Percentiles rank a stretch among this genome's conserved stretches.
Conservation (phyloP, 2,888 invertebrate genomes). For the Ormyrus rosae region DNA sequence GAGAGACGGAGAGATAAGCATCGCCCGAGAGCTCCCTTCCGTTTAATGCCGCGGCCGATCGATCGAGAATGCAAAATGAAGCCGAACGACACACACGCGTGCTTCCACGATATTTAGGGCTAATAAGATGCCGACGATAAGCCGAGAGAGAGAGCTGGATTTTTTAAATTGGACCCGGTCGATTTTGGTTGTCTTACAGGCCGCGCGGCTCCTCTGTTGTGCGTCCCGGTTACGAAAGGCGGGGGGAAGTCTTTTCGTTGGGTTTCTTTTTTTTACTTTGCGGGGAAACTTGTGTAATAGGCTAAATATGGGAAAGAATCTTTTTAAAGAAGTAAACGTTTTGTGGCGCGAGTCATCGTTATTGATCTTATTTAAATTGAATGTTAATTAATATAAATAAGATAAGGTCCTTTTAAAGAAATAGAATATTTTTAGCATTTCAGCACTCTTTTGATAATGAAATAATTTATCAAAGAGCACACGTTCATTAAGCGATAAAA, state of each 20-base stretch:
- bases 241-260: neutral
- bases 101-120: neutral
- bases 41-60: conserved; percentile 32
- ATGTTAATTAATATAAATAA: conserved; percentile 30
- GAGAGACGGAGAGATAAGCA: conserved; percentile 22
- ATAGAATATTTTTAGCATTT: conserved; percentile 30
- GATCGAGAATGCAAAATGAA: conserved; percentile 41
- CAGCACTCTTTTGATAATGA: conserved; percentile 22
- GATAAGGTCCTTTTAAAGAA: neutral
- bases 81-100: neutral
- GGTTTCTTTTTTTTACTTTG: neutral
- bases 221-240: too few relatives aligned
- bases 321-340: too few relatives aligned
- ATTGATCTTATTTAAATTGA: neutral
- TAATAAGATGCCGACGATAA: conserved; percentile 1
- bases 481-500: conserved; percentile 28
- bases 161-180: too few relatives aligned
- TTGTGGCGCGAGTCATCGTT: too few relatives aligned
- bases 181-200: too few relatives aligned
- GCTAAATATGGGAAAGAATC: too few relatives aligned
- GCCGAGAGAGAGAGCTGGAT: too few relatives aligned
- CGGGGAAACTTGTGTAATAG: too few relatives aligned
- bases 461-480: conserved; percentile 27
- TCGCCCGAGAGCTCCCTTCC: conserved; percentile 17
- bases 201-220: too few relatives aligned